Evolutionary conservation across 2,113 vertebrate species (phyloP), one percentile per base, ranked within the genome.

Genomic region (Tympanuchus pallidicinctus): DNA sequence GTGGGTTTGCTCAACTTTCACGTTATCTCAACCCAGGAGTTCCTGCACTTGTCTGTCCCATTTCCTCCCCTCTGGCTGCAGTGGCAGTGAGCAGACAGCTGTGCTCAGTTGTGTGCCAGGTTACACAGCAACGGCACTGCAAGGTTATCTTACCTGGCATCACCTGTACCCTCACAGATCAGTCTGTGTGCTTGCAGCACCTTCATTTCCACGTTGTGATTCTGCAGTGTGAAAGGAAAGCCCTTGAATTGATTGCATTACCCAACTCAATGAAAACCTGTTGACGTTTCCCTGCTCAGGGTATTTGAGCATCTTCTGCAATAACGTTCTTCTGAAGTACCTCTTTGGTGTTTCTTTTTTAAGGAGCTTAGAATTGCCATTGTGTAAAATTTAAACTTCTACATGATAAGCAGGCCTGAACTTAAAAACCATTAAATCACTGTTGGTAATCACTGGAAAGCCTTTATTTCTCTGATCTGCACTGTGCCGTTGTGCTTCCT

Each of bases 321-420:
- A 21, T 19, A 25, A n/a, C 30, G 34, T 71, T 15, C 13, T 57
- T 36, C 22, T 63, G 67, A 40, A 32, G 11, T 11, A 12, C 61
- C 34, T 66, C n/a, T 28, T 65, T 43, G 42, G 6, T 17, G 40
- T 40, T 40, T 21, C 17, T 47, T 47, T 21, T 50, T 9, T 50
- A 24, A 38, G 19, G 32, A 45, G 48, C n/a, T 64, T 20, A 40
- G 60, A 43, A 3, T 69, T 1, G 1, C 50, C 3, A 1, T 8
- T 5, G 22, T 43, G 1, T 10, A 6, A 48, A n/a, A 47, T 22
- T 36, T 36, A 36, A 36, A 36, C 3, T 7, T 24, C 40, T 19
- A 0, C 0, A 2, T 22, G 36, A 16, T 15, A 5, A 42, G 47
- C n/a, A 9, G 22, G 25, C 4, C 40, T n/a, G 47, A 57, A n/a